Evolutionary conservation across 30 jellyfish, hydroid and myxozoan species (phyloP), one percentile per base, ranked within the genome.

Genomic region (Aurelia aurita): DNA sequence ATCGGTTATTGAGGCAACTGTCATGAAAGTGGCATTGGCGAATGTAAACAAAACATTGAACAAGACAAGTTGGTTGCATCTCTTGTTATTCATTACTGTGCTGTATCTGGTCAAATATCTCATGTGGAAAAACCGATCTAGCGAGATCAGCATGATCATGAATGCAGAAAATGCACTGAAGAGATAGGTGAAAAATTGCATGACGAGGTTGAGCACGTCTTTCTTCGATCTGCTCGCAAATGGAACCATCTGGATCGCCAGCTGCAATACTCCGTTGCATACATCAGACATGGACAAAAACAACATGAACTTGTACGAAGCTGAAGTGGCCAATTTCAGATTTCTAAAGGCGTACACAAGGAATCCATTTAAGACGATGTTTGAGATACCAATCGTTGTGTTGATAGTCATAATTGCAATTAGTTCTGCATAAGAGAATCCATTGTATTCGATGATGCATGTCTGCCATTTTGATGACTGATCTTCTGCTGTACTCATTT

Each of bases 61-160:
- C 20, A 53, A 21, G 34, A 57, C 53, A 2, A 54, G 19, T 18
- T 12, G 22, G 68, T 14, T 55, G 53, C 65, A 35, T 49, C 72
- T 60, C 22, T 63, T 34, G 5, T 51, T 55, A 9, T 70, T 66
- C 71, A 82, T 67, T 43, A 82, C 53, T 6, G 62, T 49, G 39
- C n/a, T 66, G 78, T 68, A 82, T 34, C 58, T 54, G 27, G 72
- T 43, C 11, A 82, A 43, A 80, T 82, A 68, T 77, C 43, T 68
- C 91, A 82, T 82, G 85, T 55, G 91, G 0, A 82, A 14, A 59
- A 21, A 82, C 25, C 91, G 34, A 45, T 82, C 91, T 22, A 69
- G 15, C 7, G 79, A 72, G 47, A 82, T 27, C 18, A 67, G 20
- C 26, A 82, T n/a, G 10, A 57, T 82, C 91, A 68, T 67, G 44